Evolutionary conservation across 2,113 vertebrate genomes (phyloP).

Genomic region (Pelmatolapia mariae): DNA sequence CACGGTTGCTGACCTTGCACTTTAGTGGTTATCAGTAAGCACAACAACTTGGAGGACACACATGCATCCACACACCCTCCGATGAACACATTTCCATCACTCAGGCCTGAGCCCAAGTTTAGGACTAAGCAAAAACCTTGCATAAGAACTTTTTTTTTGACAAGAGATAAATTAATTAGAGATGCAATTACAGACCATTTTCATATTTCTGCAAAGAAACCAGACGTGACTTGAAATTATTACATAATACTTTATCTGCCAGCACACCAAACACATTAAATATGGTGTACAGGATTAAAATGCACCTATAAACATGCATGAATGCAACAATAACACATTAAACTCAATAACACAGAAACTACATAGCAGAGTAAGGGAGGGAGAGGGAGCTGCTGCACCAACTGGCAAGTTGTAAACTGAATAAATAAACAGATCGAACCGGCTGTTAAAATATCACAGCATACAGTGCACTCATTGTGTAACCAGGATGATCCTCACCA

Average conservation of each 20-base stretch:
- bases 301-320: background rate
- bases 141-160: background rate
- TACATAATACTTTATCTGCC: background rate
- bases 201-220: background rate
- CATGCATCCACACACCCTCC: accelerated
- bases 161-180: background rate
- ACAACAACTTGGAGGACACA: background rate
- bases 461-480: background rate
- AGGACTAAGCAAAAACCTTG: background rate
- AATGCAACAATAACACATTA: background rate
- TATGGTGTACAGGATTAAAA: background rate
- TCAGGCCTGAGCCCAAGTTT: background rate
- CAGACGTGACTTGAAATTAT: background rate
- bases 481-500: background rate
- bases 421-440: background rate
- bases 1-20: background rate
- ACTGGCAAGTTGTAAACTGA: background rate
- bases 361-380: background rate
- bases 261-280: background rate
- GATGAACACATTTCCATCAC: background rate
- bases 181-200: background rate
- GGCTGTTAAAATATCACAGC: background rate
- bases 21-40: background rate
- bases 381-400: background rate
- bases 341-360: background rate